These are phyloP conservation scores for Mesocricetus auratus DNA, from an alignment of 2,113 vertebrate species.

Conservation along the genomic window DNA sequence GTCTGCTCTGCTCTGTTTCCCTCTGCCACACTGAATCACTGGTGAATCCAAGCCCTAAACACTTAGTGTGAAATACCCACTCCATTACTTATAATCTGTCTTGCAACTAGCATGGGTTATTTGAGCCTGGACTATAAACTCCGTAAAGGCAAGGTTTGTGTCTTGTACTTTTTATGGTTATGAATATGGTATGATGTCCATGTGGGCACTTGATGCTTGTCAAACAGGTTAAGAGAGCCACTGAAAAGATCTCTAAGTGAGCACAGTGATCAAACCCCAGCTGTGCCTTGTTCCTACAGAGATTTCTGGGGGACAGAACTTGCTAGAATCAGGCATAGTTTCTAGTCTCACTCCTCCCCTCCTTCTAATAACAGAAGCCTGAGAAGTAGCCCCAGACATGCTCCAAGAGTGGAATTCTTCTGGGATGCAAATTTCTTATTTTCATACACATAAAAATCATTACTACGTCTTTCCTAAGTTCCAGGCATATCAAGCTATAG, in stretches of 20 bases:
- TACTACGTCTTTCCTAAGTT: neutral
- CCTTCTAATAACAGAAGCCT: neutral
- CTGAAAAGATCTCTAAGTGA: neutral
- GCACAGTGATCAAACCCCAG: neutral
- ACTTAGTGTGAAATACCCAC: neutral
- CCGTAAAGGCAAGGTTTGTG: neutral
- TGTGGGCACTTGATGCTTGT: neutral
- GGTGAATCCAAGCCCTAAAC: neutral
- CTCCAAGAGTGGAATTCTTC: neutral
- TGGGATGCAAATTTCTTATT: neutral
- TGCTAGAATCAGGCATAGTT: neutral
- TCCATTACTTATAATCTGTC: neutral
- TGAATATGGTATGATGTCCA: neutral
- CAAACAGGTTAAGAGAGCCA: constrained; percentile 12
- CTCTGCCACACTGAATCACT: neutral
- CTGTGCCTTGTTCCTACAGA: neutral
- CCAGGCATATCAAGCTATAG: neutral
- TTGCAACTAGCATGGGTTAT: neutral
- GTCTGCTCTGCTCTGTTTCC: neutral
- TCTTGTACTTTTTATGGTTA: neutral
- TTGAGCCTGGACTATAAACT: constrained; percentile 12
- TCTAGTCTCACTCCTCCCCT: neutral
- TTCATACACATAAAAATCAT: neutral
- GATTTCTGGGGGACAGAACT: neutral
- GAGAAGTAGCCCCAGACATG: neutral